phyloP scores from a whole-genome alignment of 2,797 vertebrate species.

The Dromococcyx pavoninus region DNA sequence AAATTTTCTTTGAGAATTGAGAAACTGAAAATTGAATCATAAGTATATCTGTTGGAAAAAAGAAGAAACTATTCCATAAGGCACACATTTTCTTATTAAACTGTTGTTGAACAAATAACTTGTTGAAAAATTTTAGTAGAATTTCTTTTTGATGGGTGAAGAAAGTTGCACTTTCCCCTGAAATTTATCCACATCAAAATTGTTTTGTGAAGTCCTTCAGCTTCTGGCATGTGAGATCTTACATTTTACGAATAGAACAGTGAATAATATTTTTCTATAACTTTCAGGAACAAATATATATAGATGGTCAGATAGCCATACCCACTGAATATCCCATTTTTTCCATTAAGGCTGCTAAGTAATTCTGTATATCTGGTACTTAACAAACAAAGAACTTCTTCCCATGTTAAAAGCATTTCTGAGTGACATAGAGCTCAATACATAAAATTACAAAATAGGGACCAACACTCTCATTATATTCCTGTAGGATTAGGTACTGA shows the following conservation, averaged over 20 bases:
- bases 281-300: rapidly evolving
- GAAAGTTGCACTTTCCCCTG: not conserved
- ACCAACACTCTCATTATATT: not conserved
- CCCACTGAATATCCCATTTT: not conserved
- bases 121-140: not conserved
- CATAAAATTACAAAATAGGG: not conserved
- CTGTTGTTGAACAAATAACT: not conserved
- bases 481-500: not conserved
- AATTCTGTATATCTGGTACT: not conserved
- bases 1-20: not conserved
- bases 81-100: not conserved
- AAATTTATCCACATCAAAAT: not conserved
- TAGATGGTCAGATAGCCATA: not conserved
- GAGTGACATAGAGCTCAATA: not conserved
- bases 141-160: not conserved
- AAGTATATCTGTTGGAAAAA: not conserved
- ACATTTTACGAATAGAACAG: not conserved
- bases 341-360: not conserved
- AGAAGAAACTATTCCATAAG: not conserved
- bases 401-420: not conserved
- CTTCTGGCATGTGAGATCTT: not conserved
- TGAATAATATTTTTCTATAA: not conserved
- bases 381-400: not conserved
- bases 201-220: not conserved
- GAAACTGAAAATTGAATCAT: not conserved